Evolutionary conservation across 2,888 invertebrate species (phyloP), one percentile per base, ranked within the genome.

Genomic region (Pterostichus madidus): DNA sequence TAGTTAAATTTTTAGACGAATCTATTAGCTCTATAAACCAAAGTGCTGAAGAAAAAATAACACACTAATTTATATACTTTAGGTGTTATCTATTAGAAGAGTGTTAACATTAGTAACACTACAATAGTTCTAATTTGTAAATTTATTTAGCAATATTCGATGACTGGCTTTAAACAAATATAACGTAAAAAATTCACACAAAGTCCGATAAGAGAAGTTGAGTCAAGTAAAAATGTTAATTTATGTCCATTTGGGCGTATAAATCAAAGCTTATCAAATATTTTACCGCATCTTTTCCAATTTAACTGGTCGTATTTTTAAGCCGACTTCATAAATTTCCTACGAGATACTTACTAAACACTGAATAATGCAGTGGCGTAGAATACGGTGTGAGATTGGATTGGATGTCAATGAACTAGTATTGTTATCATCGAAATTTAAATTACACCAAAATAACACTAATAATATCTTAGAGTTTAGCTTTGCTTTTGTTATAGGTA

Each of bases 211-310:
- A 64, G 64, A 64, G 5, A 64, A 64, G 35, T 35, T 64, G n/a
- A 64, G 32, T 32, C 64, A 64, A 64, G 32, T 64, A 64, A 64
- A 64, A 64, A 64, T 64, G 64, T 64, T 64, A 75, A 75, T 75
- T 75, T 75, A 75, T 75, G 10, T 15, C 75, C 24, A 32, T 52
- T 32, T 75, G 17, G 49, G 49, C 49, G 24, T 52, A 75, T 52
- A 75, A 52, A 75, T 75, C 75, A 75, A 75, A 52, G 49, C 49
- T 75, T 75, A 75, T 75, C 75, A 75, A 75, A 75, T 75, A 75
- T 75, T 75, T 52, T 75, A 52, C 75, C 75, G 52, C 75, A 75
- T 75, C 75, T 75, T 49, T 49, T 46, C 31, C 52, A 75, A 75
- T 75, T 49, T 52, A 75, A 49, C 17, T 52, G 49, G 49, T 75